Conservation (phyloP, 2,888 invertebrate genomes). For the Pollenia amentaria region DNA sequence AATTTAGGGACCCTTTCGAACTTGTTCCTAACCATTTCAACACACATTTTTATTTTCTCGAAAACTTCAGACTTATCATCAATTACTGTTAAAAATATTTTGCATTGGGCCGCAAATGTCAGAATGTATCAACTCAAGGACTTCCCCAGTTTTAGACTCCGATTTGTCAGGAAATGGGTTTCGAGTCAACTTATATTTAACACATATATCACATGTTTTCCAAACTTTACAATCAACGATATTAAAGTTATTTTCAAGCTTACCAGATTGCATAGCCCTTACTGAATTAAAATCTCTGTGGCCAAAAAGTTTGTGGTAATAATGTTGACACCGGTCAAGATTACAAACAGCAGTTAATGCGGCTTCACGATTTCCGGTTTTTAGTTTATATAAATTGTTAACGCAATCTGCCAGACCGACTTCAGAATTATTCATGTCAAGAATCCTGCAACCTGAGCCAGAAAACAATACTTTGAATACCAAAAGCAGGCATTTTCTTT, state of each 20-base stretch:
- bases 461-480: too few relatives aligned
- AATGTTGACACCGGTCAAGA: too few relatives aligned
- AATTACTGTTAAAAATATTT: slow-evolving; percentile 77
- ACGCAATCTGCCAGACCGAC: slow-evolving; percentile 24
- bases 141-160: slow-evolving; percentile 4
- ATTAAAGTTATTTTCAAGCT: slow-evolving; percentile 31
- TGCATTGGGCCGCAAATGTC: too few relatives aligned
- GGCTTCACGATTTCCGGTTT: neutral
- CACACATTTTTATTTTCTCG: neutral
- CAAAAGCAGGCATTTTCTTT: too few relatives aligned
- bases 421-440: neutral
- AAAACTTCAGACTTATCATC: slow-evolving; percentile 75
- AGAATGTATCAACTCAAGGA: slow-evolving; percentile 21
- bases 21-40: too few relatives aligned
- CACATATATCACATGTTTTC: slow-evolving; percentile 23
- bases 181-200: slow-evolving; percentile 21
- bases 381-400: slow-evolving; percentile 31
- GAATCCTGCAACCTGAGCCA: neutral
- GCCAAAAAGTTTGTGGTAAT: neutral
- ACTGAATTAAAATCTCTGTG: slow-evolving; percentile 5
- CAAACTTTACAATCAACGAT: slow-evolving; percentile 20
- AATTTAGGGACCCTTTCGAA: slow-evolving; percentile 32
- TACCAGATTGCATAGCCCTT: slow-evolving; percentile 23
- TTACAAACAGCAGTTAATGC: too few relatives aligned
- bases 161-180: slow-evolving; percentile 36